phyloP scores from a whole-genome alignment of 2,113 vertebrate species.

The Chionis minor region DNA sequence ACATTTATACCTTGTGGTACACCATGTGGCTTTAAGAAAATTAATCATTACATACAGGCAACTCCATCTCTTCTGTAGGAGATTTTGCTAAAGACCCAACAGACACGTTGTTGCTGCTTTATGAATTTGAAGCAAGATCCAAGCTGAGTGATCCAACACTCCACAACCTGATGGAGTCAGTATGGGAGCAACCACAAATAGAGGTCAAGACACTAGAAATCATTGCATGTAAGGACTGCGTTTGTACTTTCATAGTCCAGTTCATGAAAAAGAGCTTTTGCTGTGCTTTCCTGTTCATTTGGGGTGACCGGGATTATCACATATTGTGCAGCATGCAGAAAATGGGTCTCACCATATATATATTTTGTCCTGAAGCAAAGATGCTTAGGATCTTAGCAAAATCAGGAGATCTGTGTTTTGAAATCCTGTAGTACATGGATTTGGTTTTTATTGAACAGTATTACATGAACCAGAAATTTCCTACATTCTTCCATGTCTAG shows the following conservation, averaged over 20 bases:
- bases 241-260: neutral
- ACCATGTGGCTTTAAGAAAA: neutral
- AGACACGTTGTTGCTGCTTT: conserved; percentile 85
- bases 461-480: neutral
- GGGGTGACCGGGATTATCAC: neutral
- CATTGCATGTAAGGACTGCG: conserved; percentile 80
- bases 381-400: neutral
- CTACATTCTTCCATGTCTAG: neutral
- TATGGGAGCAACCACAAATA: conserved; percentile 82
- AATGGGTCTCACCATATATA: neutral
- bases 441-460: too few relatives aligned
- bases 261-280: neutral
- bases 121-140: conserved; percentile 90
- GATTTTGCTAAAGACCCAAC: conserved; percentile 79
- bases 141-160: conserved; percentile 87
- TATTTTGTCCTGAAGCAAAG: neutral
- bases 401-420: neutral
- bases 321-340: neutral
- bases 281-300: neutral
- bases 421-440: neutral
- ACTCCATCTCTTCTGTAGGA: conserved; percentile 67
- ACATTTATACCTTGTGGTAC: neutral
- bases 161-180: conserved; percentile 78
- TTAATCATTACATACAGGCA: neutral
- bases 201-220: conserved; percentile 85